Base-by-base conservation (phyloP, 2,888 invertebrate genomes). In the Polietes domitor region DNA sequence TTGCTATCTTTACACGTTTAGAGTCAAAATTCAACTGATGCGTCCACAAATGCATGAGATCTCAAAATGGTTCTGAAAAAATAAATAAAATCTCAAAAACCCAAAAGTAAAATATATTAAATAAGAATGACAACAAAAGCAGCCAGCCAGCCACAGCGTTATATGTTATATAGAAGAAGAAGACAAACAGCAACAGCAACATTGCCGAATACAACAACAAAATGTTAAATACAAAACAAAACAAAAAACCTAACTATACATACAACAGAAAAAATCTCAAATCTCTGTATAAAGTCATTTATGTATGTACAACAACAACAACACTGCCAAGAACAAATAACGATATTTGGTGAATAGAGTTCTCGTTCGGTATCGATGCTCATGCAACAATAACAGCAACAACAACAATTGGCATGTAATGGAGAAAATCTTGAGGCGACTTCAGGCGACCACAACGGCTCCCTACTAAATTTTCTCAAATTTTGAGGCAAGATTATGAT, bases 1-100 rank as follows among this genome's bases (percentile, higher is more conserved):
- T 76, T 28, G 53, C 61, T 43, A 86, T 87, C 87, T 82, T 83
- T 58, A 80, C 86, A 83, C 86, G 65, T 79, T 87, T 86, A 83
- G 81, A 87, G 86, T 86, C 83, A 85, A 86, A 85, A 82, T 86
- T 87, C 82, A 85, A 88, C 88, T 88, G 88, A 86, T 86, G 86
- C 85, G 85, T 85, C 82, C 43, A 68, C 68, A 72, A 80, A 74
- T 85, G 83, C 83, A 85, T 82, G 75, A 83, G 80, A 75, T 79
- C 84, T 79, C 73, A 78, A 78, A 81, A 81, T 81, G 74, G 76
- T 84, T 81, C 76, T 78, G 41, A 84, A 84, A 81, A 73, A 80
- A 80, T 37, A 75, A 70, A 24, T 37, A n/a, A 50, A 24, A 72
- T 43, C 24, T 43, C 68, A 80, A 68, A 65, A 37, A 41, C 17